Evolutionary conservation across 2,888 invertebrate species (phyloP), one percentile per base, ranked within the genome.

Genomic region (Sipha maydis): DNA sequence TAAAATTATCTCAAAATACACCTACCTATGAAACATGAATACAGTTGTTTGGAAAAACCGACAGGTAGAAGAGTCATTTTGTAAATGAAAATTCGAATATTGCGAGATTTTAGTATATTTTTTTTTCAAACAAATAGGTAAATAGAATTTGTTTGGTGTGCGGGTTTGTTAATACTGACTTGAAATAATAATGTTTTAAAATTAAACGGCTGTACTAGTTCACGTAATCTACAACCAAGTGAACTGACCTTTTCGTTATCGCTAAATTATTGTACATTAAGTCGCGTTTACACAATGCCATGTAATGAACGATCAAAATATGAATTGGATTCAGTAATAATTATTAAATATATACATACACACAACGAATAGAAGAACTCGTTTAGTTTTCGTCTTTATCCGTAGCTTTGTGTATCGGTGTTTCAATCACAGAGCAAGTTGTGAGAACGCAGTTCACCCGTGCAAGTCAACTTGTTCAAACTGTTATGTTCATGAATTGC

Each of bases 1-100:
- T 48, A 48, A 11, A 48, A 48, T 48, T 48, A 48, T 48, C 48
- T 61, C 61, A 61, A 61, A 61, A 61, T 21, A 61, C 61, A 92
- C 83, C 92, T 92, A 19, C 92, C 92, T 78, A 85, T 85, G 11
- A 85, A 78, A 54, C 85, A 85, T 31, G 85, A 69, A 28, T 69
- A 69, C 0, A 85, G 77, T 54, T 85, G 85, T 34, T 85, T 85
- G 77, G 3, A 85, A 19, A 85, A 28, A 25, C 77, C 78, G 31
- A 9, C n/a, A 19, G 85, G 77, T 78, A 31, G n/a, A 48, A 54
- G 8, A n/a, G 85, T 77, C 85, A 85, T 80, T 80, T 69, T 67
- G 34, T n/a, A 9, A 25, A 17, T 5, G 25, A 61, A 25, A 19
- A 25, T 21, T 61, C 5, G 9, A 61, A 61, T 21, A 19, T 21